A percentile compares a stretch with the other conserved stretches of the same genome.
These are phyloP conservation scores for Callinectes sapidus DNA, from an alignment of 2,888 invertebrate genomes.

Conservation along the genomic window DNA sequence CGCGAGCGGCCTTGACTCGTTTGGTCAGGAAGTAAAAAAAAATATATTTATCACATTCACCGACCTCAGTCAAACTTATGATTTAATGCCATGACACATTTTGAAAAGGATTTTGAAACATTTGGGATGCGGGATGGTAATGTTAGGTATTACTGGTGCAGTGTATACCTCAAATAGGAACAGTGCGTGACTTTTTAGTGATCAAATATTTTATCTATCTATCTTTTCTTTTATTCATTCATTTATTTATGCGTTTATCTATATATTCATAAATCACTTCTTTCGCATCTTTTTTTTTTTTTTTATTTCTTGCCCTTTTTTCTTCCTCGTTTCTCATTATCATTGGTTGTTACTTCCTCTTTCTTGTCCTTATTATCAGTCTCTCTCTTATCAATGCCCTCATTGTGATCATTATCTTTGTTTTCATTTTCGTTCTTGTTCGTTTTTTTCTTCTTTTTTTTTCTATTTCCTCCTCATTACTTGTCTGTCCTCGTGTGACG, in stretches of 20 bases:
- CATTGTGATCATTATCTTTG: neutral
- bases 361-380: neutral
- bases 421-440: neutral
- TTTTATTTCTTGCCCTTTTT: neutral
- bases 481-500: neutral
- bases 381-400: neutral
- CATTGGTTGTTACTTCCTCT: neutral
- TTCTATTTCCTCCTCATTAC: neutral
- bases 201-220: neutral
- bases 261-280: neutral
- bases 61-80: no score
- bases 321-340: neutral
- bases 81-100: no score
- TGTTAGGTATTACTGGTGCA: no score
- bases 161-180: neutral
- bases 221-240: no score
- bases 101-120: no score
- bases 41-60: no score
- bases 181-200: neutral
- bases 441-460: neutral
- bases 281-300: neutral
- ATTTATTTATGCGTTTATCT: no score
- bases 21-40: no score
- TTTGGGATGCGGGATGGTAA: no score
- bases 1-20: no score